Evolutionary conservation across 2,797 vertebrate species (phyloP).

Genomic region (Parauchenoglanis ngamensis): DNA sequence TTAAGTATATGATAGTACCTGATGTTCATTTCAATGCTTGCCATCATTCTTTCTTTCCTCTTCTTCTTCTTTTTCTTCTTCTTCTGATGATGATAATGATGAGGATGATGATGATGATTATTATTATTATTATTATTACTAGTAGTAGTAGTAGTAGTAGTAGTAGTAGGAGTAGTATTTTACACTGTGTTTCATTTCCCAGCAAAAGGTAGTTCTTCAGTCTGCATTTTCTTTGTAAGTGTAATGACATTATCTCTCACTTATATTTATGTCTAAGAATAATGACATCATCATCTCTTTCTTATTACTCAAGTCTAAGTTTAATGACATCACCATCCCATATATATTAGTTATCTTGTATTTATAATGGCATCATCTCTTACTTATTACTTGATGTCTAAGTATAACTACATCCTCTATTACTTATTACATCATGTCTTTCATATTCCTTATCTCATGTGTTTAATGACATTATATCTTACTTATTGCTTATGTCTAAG

Average conservation of each 20-base stretch:
- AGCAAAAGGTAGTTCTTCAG: background rate
- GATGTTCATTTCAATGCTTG: background rate
- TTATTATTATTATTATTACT: too few species aligned
- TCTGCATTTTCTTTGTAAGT: background rate
- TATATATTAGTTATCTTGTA: background rate
- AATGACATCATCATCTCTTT: background rate
- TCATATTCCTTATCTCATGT: background rate
- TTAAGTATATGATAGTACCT: background rate
- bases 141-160: too few species aligned
- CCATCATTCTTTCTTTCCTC: background rate
- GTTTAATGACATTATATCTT: background rate
- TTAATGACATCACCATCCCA: background rate
- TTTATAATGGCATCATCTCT: background rate
- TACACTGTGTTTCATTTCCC: background rate
- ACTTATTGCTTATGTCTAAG: background rate
- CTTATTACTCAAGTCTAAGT: background rate
- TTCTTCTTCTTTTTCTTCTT: too few species aligned
- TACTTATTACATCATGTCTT: too few species aligned
- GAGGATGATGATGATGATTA: too few species aligned
- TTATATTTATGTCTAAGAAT: background rate
- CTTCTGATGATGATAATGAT: too few species aligned
- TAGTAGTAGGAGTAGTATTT: background rate
- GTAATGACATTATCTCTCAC: background rate
- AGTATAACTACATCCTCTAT: background rate
- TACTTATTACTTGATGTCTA: background rate